Evolutionary conservation across 2,113 vertebrate species (phyloP), one percentile per base, ranked within the genome.

Genomic region (Gallinago paraguaiae): DNA sequence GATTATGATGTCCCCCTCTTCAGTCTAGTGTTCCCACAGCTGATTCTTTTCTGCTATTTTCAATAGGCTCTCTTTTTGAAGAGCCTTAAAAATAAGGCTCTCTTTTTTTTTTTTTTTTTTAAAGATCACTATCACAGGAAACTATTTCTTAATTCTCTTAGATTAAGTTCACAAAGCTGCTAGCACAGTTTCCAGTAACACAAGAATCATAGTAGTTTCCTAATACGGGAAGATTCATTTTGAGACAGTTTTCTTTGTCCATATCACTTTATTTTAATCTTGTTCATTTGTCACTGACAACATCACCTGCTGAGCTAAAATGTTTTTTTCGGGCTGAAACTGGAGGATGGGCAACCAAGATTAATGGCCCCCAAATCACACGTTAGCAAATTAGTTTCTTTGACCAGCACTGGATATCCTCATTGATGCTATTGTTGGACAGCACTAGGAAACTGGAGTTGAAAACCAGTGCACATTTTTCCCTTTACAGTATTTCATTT

Each of bases 281-380:
- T 92, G 65, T 93, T 88, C 90, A 97, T 97, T 96, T 96, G 84
- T 97, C 96, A 96, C 84, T 97, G 97, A 96, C 97, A 97, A 88
- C 72, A 97, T 90, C 95, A 96, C 82, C 95, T 96, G 95, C 95
- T 97, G 96, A 96, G 92, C 88, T 95, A 93, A 91, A 96, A 95
- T 95, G 80, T 94, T 97, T 97, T 97, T 39, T 95, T 88, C 80
- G 85, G 63, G 37, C 63, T 87, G 75, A 96, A 95, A 80, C 28
- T 82, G 82, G 79, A 96, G 86, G 63, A 86, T 96, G 67, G 79
- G 93, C 74, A 96, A 80, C 63, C 48, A 94, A 94, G 97, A 97
- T 97, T 97, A 96, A 97, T 97, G 86, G 71, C 22, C 41, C 63
- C 57, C 46, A 35, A 93, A 88, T 91, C 93, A 85, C 46, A 64